Conservation (phyloP, 2,797 vertebrate genomes). For the Pagetopsis macropterus region DNA sequence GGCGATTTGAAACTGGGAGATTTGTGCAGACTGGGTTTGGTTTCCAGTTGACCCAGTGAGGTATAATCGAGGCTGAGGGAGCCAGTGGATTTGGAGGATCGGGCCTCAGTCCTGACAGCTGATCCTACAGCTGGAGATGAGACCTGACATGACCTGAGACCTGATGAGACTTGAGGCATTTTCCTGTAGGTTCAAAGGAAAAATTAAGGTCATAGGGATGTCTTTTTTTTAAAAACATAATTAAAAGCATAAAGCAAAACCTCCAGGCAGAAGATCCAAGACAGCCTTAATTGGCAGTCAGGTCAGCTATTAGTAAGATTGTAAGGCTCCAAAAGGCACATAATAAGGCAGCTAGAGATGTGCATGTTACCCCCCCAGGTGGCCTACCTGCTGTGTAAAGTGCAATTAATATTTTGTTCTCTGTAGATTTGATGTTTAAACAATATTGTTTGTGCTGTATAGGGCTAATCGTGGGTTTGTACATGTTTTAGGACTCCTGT, state of each 20-base stretch:
- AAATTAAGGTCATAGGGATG: background rate
- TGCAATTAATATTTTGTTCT: too few relatives aligned
- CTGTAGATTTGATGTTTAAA: too few relatives aligned
- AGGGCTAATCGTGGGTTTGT: background rate
- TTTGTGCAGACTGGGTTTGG: constrained; percentile 72
- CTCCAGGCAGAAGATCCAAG: background rate
- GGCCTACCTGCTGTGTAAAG: too few relatives aligned
- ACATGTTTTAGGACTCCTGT: background rate
- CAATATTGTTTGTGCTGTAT: background rate
- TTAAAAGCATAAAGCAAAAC: background rate
- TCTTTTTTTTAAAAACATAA: background rate
- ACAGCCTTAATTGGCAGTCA: background rate
- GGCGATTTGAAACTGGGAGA: constrained; percentile 44
- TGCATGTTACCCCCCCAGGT: background rate
- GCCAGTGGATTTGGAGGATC: constrained; percentile 44
- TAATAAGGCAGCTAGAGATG: background rate
- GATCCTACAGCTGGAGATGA: constrained; percentile 48
- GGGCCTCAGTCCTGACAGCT: constrained; percentile 42
- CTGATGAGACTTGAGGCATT: constrained; percentile 85
- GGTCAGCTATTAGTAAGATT: too few relatives aligned
- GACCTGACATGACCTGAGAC: constrained; percentile 73
- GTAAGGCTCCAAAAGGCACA: background rate
- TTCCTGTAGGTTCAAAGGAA: constrained; percentile 78
- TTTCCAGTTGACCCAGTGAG: constrained; percentile 83
- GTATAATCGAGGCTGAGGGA: constrained; percentile 71